Percentiles rank a stretch among this genome's conserved stretches.
These are phyloP conservation scores for Otocyon megalotis DNA, from an alignment of 2,113 vertebrate species.

Conservation along the genomic window DNA sequence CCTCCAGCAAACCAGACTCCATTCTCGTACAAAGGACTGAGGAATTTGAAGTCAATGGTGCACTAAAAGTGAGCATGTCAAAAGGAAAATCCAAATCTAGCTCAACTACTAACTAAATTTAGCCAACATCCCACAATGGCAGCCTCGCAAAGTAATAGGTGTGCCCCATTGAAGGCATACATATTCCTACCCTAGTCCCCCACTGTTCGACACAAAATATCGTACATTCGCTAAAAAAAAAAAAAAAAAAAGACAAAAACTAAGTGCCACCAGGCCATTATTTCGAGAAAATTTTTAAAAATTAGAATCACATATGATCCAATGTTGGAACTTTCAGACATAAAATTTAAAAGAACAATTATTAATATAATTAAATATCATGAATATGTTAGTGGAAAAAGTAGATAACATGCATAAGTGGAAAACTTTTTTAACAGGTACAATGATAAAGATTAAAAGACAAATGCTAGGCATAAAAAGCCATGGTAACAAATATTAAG, in stretches of 20 bases:
- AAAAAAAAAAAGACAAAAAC: not conserved
- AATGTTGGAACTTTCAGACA: not conserved
- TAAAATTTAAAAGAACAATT: not conserved
- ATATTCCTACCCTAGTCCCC: not conserved
- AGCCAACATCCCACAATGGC: not conserved
- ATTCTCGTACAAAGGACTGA: not conserved
- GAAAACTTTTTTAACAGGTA: not conserved
- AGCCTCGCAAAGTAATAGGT: not conserved
- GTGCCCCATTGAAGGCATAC: not conserved
- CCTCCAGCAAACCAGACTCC: not conserved
- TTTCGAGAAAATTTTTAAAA: not conserved
- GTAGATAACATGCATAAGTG: not conserved
- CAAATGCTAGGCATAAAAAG: not conserved
- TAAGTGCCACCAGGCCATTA: not conserved
- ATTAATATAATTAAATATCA: not conserved
- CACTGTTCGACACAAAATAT: not conserved
- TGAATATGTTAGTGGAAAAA: not conserved
- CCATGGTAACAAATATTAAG: conserved; percentile 12
- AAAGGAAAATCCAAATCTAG: not conserved
- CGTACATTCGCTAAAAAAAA: not conserved
- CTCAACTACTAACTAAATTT: not conserved
- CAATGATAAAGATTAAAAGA: not conserved
- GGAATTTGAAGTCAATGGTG: not conserved
- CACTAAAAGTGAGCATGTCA: not conserved
- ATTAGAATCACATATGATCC: not conserved